A percentile compares a stretch with the other conserved stretches of the same genome.
phyloP scores from a whole-genome alignment of 2,888 invertebrate species.

The Phaedon cochleariae region DNA sequence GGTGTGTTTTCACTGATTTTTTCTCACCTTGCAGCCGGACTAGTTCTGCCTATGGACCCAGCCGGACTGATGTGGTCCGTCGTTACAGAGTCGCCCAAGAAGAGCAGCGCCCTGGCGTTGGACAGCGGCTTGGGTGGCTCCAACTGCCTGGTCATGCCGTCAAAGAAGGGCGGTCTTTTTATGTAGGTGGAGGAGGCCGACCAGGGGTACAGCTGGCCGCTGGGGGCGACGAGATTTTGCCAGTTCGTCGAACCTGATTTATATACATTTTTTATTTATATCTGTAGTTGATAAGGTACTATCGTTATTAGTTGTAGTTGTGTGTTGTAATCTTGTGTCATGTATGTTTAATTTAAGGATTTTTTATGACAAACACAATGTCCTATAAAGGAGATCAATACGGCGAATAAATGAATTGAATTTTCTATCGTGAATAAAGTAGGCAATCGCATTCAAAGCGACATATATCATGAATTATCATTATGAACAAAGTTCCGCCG shows the following conservation, averaged over 20 bases:
- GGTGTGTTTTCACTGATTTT: not conserved
- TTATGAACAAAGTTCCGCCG: too few species aligned
- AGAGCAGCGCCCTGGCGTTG: slow-evolving; percentile 82
- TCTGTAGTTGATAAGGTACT: too few species aligned
- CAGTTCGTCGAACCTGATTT: slow-evolving; percentile 39
- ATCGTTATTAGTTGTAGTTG: too few species aligned
- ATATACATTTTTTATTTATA: too few species aligned
- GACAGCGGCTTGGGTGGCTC: slow-evolving; percentile 70
- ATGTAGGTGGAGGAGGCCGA: slow-evolving; percentile 91
- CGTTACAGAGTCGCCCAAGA: slow-evolving; percentile 95
- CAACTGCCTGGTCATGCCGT: slow-evolving; percentile 68
- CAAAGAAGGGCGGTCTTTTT: slow-evolving; percentile 95
- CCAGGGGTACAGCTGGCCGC: slow-evolving; percentile 87
- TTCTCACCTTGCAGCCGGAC: slow-evolving; percentile 78
- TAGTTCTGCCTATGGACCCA: slow-evolving; percentile 94
- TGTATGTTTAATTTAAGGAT: too few species aligned
- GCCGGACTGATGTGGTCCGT: slow-evolving; percentile 99
- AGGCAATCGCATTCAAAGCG: too few species aligned
- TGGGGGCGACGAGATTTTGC: slow-evolving; percentile 42
- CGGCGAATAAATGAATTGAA: too few species aligned
- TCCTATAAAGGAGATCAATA: not conserved
- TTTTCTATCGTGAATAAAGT: too few species aligned
- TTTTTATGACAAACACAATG: too few species aligned
- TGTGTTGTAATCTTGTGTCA: too few species aligned
- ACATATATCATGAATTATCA: too few species aligned